phyloP scores from a whole-genome alignment of 30 jellyfish, hydroid and myxozoan genomes.

The Aurelia aurita complex sp. Pacific region DNA sequence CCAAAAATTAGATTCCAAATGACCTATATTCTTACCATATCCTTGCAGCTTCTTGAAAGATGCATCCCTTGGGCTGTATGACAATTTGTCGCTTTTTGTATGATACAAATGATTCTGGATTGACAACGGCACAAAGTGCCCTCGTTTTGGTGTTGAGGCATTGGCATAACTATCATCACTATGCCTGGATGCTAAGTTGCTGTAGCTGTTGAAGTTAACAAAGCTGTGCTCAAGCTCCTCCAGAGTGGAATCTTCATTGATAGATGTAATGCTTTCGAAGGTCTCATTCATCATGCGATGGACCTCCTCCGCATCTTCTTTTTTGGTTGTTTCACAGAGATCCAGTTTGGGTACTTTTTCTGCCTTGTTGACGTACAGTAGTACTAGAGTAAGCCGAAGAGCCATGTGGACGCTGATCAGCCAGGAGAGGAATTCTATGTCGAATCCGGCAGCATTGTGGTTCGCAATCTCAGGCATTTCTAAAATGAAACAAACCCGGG shows the following conservation, averaged over 20 bases:
- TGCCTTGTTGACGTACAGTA: conserved; percentile 9
- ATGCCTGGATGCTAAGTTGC: conserved; percentile 1
- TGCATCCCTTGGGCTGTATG: conserved; percentile 2
- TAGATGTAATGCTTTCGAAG: conserved; percentile 52
- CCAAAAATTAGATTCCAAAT: conserved; percentile 24
- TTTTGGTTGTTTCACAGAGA: neutral
- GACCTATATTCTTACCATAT: neutral
- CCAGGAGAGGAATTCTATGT: conserved; percentile 55
- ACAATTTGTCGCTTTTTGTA: neutral
- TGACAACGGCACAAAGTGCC: conserved; percentile 42
- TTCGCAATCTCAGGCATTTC: conserved; percentile 23
- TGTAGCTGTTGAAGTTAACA: conserved; percentile 35
- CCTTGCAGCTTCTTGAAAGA: neutral
- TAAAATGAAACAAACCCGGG: neutral
- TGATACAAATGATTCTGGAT: conserved; percentile 42
- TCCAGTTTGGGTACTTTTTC: neutral
- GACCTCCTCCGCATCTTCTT: neutral
- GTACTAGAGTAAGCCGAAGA: conserved; percentile 30
- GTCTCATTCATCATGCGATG: conserved; percentile 35
- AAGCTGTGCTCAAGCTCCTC: conserved; percentile 41
- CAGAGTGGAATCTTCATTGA: conserved; percentile 44
- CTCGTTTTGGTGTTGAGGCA: conserved; percentile 66
- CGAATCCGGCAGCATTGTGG: conserved; percentile 29
- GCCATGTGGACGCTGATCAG: conserved; percentile 60
- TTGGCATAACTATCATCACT: conserved; percentile 25